phyloP scores from a whole-genome alignment of 2,113 vertebrate species.

The Larimichthys polyactis region DNA sequence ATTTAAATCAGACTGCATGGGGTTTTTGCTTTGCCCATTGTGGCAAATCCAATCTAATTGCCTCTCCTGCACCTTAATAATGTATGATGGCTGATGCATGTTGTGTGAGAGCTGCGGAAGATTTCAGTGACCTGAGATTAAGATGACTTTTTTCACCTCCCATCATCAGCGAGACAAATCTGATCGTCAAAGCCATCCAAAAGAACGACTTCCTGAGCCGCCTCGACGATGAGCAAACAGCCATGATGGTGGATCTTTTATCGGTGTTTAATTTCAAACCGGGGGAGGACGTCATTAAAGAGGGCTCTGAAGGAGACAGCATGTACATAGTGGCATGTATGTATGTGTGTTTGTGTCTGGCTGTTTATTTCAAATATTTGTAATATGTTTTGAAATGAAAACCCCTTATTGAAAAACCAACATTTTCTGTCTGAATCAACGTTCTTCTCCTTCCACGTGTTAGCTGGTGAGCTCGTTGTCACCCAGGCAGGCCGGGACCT shows the following conservation, averaged over 20 bases:
- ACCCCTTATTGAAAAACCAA: background rate
- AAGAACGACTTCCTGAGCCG: slow-evolving; percentile 85
- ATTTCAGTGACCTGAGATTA: background rate
- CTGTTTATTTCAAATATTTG: background rate
- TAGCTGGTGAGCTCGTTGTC: slow-evolving; percentile 84
- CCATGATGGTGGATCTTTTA: slow-evolving; percentile 85
- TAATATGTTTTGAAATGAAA: no score
- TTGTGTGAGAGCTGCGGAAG: background rate
- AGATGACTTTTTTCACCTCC: background rate
- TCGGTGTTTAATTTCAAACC: slow-evolving; percentile 39
- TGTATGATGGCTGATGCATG: background rate
- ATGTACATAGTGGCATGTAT: slow-evolving; percentile 89
- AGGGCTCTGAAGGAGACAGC: slow-evolving; percentile 84
- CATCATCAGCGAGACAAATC: slow-evolving; percentile 78
- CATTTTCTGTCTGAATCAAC: background rate
- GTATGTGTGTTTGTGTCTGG: slow-evolving; percentile 6
- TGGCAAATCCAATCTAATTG: background rate
- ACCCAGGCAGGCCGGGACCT: slow-evolving; percentile 81
- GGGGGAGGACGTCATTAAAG: slow-evolving; percentile 78
- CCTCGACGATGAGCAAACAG: slow-evolving; percentile 86
- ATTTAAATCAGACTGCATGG: background rate
- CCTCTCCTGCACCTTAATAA: background rate
- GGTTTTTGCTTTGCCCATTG: background rate
- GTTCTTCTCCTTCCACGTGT: background rate
- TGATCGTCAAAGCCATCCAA: slow-evolving; percentile 83